Percentiles rank a stretch among this genome's conserved stretches.
These are phyloP conservation scores for Thera obeliscata DNA, from an alignment of 2,888 invertebrate species.

Conservation along the genomic window DNA sequence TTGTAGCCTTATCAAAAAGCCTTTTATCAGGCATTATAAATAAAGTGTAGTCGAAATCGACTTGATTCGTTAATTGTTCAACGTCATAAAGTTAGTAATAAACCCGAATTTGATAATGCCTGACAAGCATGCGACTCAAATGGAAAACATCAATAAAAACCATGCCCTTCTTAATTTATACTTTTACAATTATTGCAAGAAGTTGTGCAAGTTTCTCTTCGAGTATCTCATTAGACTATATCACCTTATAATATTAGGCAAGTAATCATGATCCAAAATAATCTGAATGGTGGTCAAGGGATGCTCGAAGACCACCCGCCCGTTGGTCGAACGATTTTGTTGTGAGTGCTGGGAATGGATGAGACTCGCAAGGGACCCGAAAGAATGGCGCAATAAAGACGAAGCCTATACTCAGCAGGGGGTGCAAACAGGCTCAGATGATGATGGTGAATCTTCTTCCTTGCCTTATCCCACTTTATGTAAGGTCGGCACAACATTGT, in stretches of 20 bases:
- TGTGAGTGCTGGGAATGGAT: too few species aligned
- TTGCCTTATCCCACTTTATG: too few species aligned
- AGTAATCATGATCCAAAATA: too few species aligned
- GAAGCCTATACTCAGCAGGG: too few species aligned
- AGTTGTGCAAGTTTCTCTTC: not conserved
- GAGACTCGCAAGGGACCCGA: too few species aligned
- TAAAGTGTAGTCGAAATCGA: constrained; percentile 51
- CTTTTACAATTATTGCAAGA: constrained; percentile 13
- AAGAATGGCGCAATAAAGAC: too few species aligned
- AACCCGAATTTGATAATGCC: constrained; percentile 58
- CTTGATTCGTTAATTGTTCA: constrained; percentile 63
- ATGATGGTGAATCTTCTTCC: too few species aligned
- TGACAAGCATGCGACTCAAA: constrained; percentile 38
- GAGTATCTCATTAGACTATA: not conserved
- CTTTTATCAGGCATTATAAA: constrained; percentile 45
- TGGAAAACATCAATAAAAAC: constrained; percentile 40
- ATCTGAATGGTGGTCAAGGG: too few species aligned
- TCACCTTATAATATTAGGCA: not conserved
- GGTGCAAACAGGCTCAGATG: too few species aligned
- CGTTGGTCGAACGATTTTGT: too few species aligned
- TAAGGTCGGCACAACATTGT: too few species aligned
- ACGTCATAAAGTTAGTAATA: constrained; percentile 62
- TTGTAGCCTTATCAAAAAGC: constrained; percentile 46
- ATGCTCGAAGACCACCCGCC: too few species aligned
- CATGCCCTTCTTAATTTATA: constrained; percentile 37